Percentiles rank a stretch among this genome's conserved stretches.
Conservation (phyloP, 2,797 vertebrate species). For the Chrysocyon brachyurus region DNA sequence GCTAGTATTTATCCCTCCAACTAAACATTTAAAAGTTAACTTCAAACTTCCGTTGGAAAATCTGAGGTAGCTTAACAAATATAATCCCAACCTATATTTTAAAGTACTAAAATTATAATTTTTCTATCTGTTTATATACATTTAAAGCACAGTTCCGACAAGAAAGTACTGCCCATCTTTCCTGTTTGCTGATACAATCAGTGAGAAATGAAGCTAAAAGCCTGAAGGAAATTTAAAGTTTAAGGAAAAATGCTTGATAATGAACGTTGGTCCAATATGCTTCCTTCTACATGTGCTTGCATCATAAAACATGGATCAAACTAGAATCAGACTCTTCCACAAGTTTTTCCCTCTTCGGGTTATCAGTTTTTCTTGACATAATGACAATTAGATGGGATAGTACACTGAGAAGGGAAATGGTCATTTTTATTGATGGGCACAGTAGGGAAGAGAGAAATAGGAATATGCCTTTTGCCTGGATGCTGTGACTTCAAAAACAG, state of each 20-base stretch:
- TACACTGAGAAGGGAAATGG: background rate
- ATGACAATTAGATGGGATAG: background rate
- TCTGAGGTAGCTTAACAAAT: background rate
- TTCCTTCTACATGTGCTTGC: background rate
- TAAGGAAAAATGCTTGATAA: background rate
- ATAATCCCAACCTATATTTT: background rate
- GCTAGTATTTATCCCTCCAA: background rate
- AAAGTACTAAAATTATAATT: constrained; percentile 43
- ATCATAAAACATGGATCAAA: constrained; percentile 14
- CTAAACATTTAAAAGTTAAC: constrained; percentile 35
- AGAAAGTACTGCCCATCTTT: background rate
- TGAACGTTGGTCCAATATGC: background rate
- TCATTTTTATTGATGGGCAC: constrained; percentile 10
- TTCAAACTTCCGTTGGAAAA: constrained; percentile 47
- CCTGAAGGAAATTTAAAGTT: background rate
- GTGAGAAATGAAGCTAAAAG: constrained; percentile 34
- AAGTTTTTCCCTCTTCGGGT: constrained; percentile 7
- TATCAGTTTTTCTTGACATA: constrained; percentile 49
- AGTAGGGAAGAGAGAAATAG: background rate
- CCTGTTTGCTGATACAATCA: background rate
- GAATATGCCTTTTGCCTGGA: background rate
- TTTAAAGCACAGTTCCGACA: constrained; percentile 34
- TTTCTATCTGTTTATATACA: background rate
- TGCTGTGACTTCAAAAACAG: constrained; percentile 61
- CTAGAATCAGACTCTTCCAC: background rate